A percentile compares a stretch with the other conserved stretches of the same genome.
Conservation (phyloP, 2,113 vertebrate species). For the Coracopsis vasa region DNA sequence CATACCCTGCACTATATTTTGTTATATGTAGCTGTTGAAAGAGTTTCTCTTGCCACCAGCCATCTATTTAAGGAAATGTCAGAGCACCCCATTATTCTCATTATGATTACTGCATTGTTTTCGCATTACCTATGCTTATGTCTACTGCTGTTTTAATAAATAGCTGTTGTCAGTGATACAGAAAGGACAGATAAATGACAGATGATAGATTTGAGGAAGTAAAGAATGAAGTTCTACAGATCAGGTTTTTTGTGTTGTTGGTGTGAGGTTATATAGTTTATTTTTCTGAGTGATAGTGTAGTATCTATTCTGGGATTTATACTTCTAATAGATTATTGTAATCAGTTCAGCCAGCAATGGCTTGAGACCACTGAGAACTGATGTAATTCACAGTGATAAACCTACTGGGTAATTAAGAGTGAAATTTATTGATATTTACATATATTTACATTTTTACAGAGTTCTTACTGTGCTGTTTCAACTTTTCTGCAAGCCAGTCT, state of each 20-base stretch:
- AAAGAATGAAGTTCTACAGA: neutral
- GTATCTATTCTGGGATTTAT: neutral
- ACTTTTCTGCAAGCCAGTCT: neutral
- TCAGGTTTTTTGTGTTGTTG: neutral
- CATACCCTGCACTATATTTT: neutral
- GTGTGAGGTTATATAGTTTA: neutral
- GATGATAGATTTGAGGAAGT: neutral
- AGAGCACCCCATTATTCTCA: neutral
- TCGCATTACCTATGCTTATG: neutral
- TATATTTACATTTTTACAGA: neutral
- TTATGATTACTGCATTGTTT: neutral
- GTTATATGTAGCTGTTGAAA: neutral
- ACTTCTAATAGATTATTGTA: neutral
- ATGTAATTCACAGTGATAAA: neutral
- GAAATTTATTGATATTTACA: slow-evolving; percentile 14
- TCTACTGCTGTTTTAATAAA: neutral
- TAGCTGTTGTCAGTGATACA: neutral
- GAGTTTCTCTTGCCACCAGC: neutral
- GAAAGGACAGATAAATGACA: neutral
- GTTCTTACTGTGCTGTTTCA: neutral
- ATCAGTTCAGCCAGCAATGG: neutral
- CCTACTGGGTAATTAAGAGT: neutral
- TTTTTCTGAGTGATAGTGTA: neutral
- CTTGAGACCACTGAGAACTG: slow-evolving; percentile 3
- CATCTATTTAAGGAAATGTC: neutral